Conservation (phyloP, 2,797 vertebrate genomes). For the Cynodonichthys magdalenae region DNA sequence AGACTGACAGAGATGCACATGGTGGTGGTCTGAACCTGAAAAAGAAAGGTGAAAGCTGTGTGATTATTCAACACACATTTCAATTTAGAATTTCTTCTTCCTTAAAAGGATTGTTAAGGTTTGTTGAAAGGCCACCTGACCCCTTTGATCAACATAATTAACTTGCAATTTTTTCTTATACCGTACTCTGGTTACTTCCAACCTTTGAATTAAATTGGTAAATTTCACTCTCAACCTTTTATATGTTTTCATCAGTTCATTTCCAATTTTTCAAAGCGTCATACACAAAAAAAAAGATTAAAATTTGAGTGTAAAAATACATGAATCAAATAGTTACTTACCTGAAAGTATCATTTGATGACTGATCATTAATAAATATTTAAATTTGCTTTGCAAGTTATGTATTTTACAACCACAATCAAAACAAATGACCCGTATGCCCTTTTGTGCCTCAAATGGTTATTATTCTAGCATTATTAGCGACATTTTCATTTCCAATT, state of each 20-base stretch:
- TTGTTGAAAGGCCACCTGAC: constrained; percentile 42
- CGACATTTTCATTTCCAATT: constrained; percentile 45
- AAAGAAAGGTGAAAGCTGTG: constrained; percentile 31
- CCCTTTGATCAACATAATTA: constrained; percentile 38
- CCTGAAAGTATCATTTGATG: not conserved
- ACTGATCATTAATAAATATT: not conserved
- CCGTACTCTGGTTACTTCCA: not conserved
- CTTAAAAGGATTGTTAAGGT: constrained; percentile 41
- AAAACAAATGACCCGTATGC: not conserved
- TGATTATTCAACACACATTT: constrained; percentile 59
- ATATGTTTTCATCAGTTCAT: constrained; percentile 5
- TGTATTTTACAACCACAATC: not conserved
- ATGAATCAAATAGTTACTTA: not conserved
- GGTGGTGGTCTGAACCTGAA: constrained; percentile 97
- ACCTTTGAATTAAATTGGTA: constrained; percentile 17
- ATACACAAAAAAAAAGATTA: constrained; percentile 7
- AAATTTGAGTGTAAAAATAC: not conserved
- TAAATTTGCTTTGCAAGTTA: not conserved
- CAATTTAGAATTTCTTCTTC: constrained; percentile 25
- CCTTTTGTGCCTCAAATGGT: constrained; percentile 8
- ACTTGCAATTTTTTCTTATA: constrained; percentile 12
- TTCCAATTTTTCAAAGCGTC: not conserved
- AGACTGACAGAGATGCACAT: constrained; percentile 98
- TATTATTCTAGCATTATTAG: constrained; percentile 23
- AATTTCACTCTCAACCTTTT: constrained; percentile 3